phyloP scores from a whole-genome alignment of 2,113 vertebrate species.

The Gasterosteus aculeatus region DNA sequence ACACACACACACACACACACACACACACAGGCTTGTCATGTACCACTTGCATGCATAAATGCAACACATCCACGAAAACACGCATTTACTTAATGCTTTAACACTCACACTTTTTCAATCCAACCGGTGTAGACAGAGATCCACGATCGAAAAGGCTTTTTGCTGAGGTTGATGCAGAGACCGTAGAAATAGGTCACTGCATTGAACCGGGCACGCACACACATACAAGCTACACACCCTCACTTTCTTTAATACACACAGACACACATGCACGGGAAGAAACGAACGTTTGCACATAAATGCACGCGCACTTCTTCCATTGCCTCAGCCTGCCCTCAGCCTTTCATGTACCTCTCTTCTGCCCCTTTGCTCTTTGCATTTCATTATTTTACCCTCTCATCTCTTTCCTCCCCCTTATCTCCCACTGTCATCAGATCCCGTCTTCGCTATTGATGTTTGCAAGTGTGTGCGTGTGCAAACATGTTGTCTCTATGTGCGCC shows the following conservation, averaged over 20 bases:
- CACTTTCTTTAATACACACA: slow-evolving; percentile 39
- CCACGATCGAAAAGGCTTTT: slow-evolving; percentile 52
- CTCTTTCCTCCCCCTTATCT: slow-evolving; percentile 18
- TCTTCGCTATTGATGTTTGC: slow-evolving; percentile 39
- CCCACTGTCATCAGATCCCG: slow-evolving; percentile 20
- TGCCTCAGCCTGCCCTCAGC: slow-evolving; percentile 32
- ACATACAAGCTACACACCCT: slow-evolving; percentile 18
- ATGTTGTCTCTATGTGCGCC: slow-evolving; percentile 47
- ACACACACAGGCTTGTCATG: not conserved
- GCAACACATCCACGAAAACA: slow-evolving; percentile 46
- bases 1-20: slow-evolving; percentile 11
- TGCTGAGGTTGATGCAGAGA: slow-evolving; percentile 71
- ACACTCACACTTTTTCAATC: slow-evolving; percentile 41
- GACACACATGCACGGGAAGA: slow-evolving; percentile 10
- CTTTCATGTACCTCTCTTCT: slow-evolving; percentile 55
- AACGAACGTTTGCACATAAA: slow-evolving; percentile 19
- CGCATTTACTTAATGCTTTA: slow-evolving; percentile 36
- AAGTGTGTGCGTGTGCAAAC: slow-evolving; percentile 32
- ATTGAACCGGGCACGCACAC: slow-evolving; percentile 27
- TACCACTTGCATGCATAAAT: slow-evolving; percentile 34
- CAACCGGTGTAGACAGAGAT: slow-evolving; percentile 44
- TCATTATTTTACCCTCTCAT: slow-evolving; percentile 52
- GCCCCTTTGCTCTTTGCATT: slow-evolving; percentile 41
- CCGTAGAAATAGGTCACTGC: slow-evolving; percentile 77
- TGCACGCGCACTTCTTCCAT: slow-evolving; percentile 17